These are phyloP conservation scores for Microcaecilia unicolor DNA, from an alignment of 2,797 vertebrate species.

Conservation along the genomic window DNA sequence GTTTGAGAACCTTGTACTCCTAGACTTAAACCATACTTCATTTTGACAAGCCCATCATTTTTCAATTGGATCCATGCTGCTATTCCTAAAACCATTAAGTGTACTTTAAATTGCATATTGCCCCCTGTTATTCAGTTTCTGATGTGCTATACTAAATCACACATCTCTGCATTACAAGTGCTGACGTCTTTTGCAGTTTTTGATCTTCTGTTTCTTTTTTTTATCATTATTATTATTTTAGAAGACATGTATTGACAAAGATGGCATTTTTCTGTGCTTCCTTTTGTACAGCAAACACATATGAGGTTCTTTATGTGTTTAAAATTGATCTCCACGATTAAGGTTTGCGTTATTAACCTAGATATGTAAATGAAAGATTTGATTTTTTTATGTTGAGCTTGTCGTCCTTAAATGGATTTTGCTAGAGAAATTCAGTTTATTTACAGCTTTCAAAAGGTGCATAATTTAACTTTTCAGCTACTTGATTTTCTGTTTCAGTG, in stretches of 20 bases:
- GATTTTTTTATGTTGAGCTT: too few species aligned
- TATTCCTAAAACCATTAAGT: constrained; percentile 22
- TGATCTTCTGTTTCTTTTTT: constrained; percentile 3
- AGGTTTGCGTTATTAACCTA: too few species aligned
- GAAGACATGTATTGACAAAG: constrained; percentile 16
- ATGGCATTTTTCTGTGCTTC: neutral
- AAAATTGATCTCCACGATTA: too few species aligned
- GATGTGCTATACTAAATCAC: constrained; percentile 1
- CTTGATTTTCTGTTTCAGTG: too few species aligned
- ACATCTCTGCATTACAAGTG: constrained; percentile 5
- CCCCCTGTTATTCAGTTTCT: constrained; percentile 9
- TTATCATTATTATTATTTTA: too few species aligned
- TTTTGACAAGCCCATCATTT: constrained; percentile 13
- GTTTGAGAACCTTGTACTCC: constrained; percentile 6
- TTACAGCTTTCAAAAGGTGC: too few species aligned
- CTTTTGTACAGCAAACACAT: constrained; percentile 5
- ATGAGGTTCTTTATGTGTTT: constrained; percentile 17
- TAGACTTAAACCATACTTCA: constrained; percentile 9
- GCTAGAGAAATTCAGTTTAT: too few species aligned
- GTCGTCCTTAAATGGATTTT: too few species aligned
- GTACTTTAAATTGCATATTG: constrained; percentile 6
- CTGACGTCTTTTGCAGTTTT: constrained; percentile 12
- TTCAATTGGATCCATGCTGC: constrained; percentile 4
- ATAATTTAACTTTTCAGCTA: too few species aligned
- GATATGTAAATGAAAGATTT: too few species aligned